phyloP scores from a whole-genome alignment of 2,888 invertebrate species.

The Hyposoter dolosus region DNA sequence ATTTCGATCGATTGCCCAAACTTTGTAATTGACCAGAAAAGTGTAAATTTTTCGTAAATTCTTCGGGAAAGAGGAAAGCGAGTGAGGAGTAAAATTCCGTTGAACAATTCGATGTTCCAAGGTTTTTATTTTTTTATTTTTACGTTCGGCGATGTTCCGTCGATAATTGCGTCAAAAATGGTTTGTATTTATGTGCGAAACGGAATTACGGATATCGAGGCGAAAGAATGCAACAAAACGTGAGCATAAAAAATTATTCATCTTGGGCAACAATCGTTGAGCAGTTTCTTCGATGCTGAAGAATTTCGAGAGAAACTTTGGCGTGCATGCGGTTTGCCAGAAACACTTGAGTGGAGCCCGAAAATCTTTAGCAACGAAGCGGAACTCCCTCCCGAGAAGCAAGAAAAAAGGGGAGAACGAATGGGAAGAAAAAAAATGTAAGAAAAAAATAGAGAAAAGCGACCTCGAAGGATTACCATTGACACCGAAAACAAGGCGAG shows the following conservation, averaged over 20 bases:
- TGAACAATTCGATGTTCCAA: conserved; percentile 35
- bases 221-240: conserved; percentile 22
- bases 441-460: conserved; percentile 15
- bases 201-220: not conserved
- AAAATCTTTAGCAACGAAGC: conserved; percentile 65
- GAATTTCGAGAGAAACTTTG: conserved; percentile 61
- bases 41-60: conserved; percentile 7
- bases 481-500: conserved; percentile 48
- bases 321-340: conserved; percentile 44
- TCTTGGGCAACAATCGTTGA: conserved; percentile 53
- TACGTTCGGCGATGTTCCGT: not conserved
- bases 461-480: conserved; percentile 53
- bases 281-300: not conserved
- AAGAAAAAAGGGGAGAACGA: conserved; percentile 25
- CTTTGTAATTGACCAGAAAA: not conserved
- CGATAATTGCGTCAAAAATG: conserved; percentile 15
- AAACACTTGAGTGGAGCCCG: conserved; percentile 61
- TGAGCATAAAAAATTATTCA: conserved; percentile 32
- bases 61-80: not conserved
- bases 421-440: conserved; percentile 11
- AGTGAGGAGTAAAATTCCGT: conserved; percentile 44
- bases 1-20: not conserved
- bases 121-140: not conserved
- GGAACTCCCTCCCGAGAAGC: conserved; percentile 45
- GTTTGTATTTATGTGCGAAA: not conserved